These are phyloP conservation scores for Hippocampus zosterae DNA, from an alignment of 2,113 vertebrate genomes.

Conservation along the genomic window DNA sequence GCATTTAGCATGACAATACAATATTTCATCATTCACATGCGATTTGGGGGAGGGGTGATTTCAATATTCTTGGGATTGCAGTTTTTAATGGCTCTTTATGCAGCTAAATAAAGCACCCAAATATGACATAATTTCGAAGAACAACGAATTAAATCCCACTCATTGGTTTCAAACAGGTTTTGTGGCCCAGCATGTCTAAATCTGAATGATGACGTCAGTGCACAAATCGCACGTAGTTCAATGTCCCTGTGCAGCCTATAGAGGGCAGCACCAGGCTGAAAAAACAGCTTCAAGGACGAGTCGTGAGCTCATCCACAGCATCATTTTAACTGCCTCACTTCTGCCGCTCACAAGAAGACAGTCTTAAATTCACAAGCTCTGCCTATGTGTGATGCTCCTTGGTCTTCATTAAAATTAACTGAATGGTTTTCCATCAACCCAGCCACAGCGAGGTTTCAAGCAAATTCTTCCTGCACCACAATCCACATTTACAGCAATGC, in stretches of 20 bases:
- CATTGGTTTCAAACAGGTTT: neutral
- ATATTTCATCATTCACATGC: neutral
- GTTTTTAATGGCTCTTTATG: neutral
- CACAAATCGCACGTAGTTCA: slow-evolving; percentile 7
- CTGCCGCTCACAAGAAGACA: slow-evolving; percentile 19
- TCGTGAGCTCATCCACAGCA: slow-evolving; percentile 32
- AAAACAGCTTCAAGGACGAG: slow-evolving; percentile 32
- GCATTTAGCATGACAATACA: neutral
- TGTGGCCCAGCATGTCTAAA: neutral
- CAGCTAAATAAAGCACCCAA: neutral
- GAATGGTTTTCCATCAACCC: slow-evolving; percentile 5
- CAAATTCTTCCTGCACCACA: slow-evolving; percentile 18
- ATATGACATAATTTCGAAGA: neutral
- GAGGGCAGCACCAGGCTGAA: slow-evolving; percentile 57
- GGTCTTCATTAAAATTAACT: slow-evolving; percentile 11
- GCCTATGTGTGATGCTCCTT: slow-evolving; percentile 12
- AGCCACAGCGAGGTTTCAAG: neutral
- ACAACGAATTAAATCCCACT: neutral
- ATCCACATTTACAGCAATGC: slow-evolving; percentile 63
- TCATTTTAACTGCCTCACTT: slow-evolving; percentile 29
- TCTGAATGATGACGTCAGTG: slow-evolving; percentile 41
- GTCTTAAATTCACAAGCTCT: slow-evolving; percentile 8
- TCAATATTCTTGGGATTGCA: neutral
- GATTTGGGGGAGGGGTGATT: neutral
- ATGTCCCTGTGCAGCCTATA: slow-evolving; percentile 40